Evolutionary conservation across 2,888 invertebrate species (phyloP).

Genomic region (Zeuzera pyrina): DNA sequence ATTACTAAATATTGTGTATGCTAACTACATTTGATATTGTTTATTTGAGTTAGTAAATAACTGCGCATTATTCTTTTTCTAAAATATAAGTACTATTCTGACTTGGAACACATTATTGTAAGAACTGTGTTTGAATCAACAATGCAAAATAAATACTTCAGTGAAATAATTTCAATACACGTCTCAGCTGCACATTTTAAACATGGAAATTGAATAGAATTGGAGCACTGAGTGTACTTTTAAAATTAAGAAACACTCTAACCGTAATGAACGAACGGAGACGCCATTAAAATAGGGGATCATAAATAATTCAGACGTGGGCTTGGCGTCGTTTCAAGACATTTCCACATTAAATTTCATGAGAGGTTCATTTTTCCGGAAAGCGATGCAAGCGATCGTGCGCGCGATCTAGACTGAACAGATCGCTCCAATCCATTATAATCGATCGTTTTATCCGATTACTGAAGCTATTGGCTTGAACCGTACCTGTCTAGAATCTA

Average conservation of each 20-base stretch:
- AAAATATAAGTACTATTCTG: no score
- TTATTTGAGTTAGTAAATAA: no score
- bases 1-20: no score
- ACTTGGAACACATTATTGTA: no score
- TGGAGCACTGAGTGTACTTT: slow-evolving; percentile 40
- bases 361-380: slow-evolving; percentile 67
- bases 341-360: slow-evolving; percentile 72
- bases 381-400: slow-evolving; percentile 36
- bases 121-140: no score
- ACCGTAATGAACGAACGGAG: slow-evolving; percentile 60
- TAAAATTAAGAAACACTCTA: slow-evolving; percentile 63
- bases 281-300: slow-evolving; percentile 66
- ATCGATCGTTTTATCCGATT: slow-evolving; percentile 35
- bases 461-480: slow-evolving; percentile 17
- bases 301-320: slow-evolving; percentile 68
- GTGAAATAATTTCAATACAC: not conserved
- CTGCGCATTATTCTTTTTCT: no score
- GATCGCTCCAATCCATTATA: slow-evolving; percentile 15
- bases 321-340: slow-evolving; percentile 71
- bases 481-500: slow-evolving; percentile 12
- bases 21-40: no score
- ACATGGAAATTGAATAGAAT: no score
- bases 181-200: no score
- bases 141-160: not conserved
- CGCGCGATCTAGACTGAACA: slow-evolving; percentile 15